These are phyloP conservation scores for Dermochelys coriacea DNA, from an alignment of 2,797 vertebrate species.

Conservation along the genomic window DNA sequence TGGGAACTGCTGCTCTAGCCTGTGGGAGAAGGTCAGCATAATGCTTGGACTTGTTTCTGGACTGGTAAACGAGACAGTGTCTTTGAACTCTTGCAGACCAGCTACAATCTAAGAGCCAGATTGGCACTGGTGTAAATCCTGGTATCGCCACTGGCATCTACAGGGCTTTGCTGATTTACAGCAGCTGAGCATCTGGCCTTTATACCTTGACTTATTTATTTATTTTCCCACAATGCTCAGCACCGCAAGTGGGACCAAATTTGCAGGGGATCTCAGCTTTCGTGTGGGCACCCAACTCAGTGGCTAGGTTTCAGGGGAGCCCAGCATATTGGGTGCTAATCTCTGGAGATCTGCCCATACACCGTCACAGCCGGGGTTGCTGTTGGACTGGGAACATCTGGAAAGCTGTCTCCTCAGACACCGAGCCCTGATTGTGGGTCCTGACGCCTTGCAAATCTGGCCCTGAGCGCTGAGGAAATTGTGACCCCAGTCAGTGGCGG, in stretches of 20 bases:
- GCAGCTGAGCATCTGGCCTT: background rate
- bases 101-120: background rate
- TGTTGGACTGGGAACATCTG: no score
- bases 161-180: background rate
- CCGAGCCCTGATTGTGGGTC: background rate
- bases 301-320: background rate
- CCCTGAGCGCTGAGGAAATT: no score
- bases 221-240: background rate
- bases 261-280: no score
- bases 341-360: no score
- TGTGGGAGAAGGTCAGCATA: background rate
- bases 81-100: background rate
- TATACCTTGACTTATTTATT: background rate
- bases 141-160: accelerated
- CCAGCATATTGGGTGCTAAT: background rate
- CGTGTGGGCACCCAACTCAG: no score
- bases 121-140: background rate
- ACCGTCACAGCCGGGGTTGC: no score
- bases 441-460: no score
- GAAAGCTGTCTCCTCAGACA: background rate
- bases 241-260: background rate
- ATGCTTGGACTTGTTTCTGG: background rate
- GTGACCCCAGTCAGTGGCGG: no score
- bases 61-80: background rate
- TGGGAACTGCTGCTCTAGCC: no score